Conservation (phyloP, 2,888 invertebrate genomes). For the Polydrusus tereticollis region DNA sequence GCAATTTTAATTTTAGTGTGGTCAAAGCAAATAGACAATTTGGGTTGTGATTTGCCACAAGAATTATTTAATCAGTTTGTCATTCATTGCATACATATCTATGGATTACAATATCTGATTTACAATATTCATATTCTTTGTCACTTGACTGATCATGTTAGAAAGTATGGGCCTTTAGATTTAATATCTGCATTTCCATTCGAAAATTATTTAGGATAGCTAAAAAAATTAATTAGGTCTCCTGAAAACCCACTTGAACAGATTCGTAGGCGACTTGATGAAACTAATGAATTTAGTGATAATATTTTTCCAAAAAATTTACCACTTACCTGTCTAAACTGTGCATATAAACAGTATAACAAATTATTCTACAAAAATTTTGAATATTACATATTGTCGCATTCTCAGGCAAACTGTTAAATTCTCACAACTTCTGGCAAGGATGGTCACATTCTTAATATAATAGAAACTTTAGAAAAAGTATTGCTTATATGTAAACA, state of each 20-base stretch:
- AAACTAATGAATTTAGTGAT: neutral
- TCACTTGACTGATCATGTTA: neutral
- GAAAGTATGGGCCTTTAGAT: neutral
- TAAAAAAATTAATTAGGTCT: neutral
- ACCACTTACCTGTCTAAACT: too few relatives aligned
- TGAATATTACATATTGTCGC: too few relatives aligned
- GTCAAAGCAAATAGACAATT: neutral
- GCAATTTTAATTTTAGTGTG: constrained; percentile 1
- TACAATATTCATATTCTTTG: neutral
- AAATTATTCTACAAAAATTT: too few relatives aligned
- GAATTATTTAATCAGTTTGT: neutral
- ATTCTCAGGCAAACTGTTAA: too few relatives aligned
- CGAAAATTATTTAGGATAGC: neutral
- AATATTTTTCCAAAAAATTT: too few relatives aligned
- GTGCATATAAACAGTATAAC: too few relatives aligned
- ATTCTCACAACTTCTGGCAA: too few relatives aligned
- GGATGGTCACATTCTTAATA: too few relatives aligned
- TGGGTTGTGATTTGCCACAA: neutral
- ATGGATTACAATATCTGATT: neutral
- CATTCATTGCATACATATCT: neutral
- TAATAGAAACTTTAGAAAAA: too few relatives aligned
- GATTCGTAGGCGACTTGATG: neutral
- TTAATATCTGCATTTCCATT: neutral
- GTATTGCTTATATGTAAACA: too few relatives aligned
- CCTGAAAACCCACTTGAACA: neutral